Conservation (phyloP, 2,888 invertebrate species). For the Ashinkailepas kermadecensis region DNA sequence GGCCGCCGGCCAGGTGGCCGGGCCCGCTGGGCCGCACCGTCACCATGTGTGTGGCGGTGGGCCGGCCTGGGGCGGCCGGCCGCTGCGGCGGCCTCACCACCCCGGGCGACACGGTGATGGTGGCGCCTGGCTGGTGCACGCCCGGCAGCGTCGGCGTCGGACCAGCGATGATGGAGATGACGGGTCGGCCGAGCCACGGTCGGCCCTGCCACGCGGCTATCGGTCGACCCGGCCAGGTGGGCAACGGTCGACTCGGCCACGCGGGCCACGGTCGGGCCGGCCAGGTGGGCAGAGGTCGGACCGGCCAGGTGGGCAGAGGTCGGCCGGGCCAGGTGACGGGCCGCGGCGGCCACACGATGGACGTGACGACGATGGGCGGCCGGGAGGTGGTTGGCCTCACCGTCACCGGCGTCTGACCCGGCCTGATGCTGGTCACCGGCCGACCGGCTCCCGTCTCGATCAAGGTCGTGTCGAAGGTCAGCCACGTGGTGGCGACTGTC, state of each 20-base stretch:
- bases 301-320: too few relatives aligned
- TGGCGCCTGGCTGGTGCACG: neutral
- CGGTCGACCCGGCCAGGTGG: too few relatives aligned
- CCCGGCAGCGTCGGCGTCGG: constrained; percentile 8
- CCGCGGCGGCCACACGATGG: constrained; percentile 8
- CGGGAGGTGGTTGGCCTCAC: neutral
- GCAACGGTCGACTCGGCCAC: too few relatives aligned
- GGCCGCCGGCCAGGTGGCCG: neutral
- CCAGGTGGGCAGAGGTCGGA: neutral
- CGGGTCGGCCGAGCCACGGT: neutral
- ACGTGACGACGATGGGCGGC: neutral
- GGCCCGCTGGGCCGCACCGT: neutral
- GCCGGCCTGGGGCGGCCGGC: neutral
- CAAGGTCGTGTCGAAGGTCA: neutral
- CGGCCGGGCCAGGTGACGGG: neutral
- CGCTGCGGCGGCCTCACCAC: neutral
- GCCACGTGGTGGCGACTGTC: neutral
- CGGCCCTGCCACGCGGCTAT: neutral
- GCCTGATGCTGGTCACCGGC: neutral
- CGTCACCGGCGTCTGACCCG: neutral
- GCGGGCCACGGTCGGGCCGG: neutral
- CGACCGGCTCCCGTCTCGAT: neutral
- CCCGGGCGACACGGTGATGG: neutral
- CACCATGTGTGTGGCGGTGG: neutral
- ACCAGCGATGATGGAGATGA: constrained; percentile 1